A percentile compares a stretch with the other conserved stretches of the same genome.
Conservation (phyloP, 2,797 vertebrate species). For the Trachops cirrhosus region DNA sequence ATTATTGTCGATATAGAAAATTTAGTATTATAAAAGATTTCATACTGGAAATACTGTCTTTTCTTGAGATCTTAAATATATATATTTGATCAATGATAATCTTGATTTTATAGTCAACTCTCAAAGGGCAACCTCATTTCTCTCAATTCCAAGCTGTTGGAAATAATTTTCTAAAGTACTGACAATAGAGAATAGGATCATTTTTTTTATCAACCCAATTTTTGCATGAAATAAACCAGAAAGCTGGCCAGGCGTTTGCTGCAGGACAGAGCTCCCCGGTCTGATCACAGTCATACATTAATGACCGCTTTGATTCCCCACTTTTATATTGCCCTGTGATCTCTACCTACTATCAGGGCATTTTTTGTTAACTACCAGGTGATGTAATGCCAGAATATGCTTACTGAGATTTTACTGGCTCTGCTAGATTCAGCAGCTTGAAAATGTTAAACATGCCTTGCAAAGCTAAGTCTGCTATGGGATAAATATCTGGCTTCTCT, state of each 20-base stretch:
- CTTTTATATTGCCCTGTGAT: background rate
- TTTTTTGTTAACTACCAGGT: slow-evolving; percentile 40
- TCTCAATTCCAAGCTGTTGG: background rate
- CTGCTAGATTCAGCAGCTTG: slow-evolving; percentile 39
- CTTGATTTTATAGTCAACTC: slow-evolving; percentile 24
- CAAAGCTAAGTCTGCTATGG: background rate
- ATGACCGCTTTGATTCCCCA: background rate
- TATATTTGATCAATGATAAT: slow-evolving; percentile 12
- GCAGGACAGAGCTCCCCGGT: background rate
- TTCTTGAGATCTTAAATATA: background rate
- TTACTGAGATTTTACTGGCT: background rate
- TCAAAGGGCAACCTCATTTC: background rate
- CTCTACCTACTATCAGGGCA: background rate
- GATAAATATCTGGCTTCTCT: slow-evolving; percentile 17
- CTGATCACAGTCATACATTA: background rate
- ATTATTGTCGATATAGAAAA: background rate
- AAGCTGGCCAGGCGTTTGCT: background rate
- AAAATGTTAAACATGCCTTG: background rate
- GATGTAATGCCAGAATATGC: slow-evolving; percentile 24
- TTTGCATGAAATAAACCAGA: background rate
- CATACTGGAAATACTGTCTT: background rate
- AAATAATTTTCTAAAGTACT: slow-evolving; percentile 17
- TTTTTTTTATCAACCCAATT: background rate
- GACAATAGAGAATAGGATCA: background rate
- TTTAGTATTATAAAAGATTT: background rate